Evolutionary conservation across 2,888 invertebrate genomes (phyloP).

Genomic region (Clepsis dumicolana): DNA sequence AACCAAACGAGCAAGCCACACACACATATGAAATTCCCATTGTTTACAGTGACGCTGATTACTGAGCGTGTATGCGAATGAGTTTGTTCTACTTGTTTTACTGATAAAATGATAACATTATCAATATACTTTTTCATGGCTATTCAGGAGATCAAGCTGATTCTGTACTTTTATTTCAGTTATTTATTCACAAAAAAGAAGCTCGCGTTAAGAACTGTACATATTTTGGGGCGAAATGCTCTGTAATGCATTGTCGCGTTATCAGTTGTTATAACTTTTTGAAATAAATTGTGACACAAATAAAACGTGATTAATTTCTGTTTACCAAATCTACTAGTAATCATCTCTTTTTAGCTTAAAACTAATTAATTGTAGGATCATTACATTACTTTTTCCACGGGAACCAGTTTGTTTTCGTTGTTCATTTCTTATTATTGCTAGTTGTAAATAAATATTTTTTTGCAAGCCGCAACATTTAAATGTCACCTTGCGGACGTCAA

Average conservation of each 20-base stretch:
- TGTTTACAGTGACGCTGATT: conserved; percentile 79
- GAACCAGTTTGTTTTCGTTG: conserved; percentile 29
- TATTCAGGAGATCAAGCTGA: conserved; percentile 31
- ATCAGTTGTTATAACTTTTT: background rate
- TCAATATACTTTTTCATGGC: conserved; percentile 63
- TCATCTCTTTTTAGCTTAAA: background rate
- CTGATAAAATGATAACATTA: conserved; percentile 82
- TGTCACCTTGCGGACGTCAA: background rate
- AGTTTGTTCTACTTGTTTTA: conserved; percentile 75
- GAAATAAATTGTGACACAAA: background rate
- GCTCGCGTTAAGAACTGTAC: background rate
- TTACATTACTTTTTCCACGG: background rate
- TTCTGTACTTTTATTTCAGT: background rate
- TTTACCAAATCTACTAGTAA: background rate
- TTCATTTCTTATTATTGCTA: background rate
- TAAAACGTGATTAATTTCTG: background rate
- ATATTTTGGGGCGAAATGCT: background rate
- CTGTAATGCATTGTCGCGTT: background rate
- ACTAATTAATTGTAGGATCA: background rate
- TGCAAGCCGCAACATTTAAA: conserved; percentile 13
- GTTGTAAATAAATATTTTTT: background rate
- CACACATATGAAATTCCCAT: conserved; percentile 76
- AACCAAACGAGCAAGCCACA: conserved; percentile 84
- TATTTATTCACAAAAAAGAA: background rate
- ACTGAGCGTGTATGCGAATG: conserved; percentile 66